Evolutionary conservation across 2,888 invertebrate genomes (phyloP), one percentile per base, ranked within the genome.

Genomic region (Sylvicola cinctus): DNA sequence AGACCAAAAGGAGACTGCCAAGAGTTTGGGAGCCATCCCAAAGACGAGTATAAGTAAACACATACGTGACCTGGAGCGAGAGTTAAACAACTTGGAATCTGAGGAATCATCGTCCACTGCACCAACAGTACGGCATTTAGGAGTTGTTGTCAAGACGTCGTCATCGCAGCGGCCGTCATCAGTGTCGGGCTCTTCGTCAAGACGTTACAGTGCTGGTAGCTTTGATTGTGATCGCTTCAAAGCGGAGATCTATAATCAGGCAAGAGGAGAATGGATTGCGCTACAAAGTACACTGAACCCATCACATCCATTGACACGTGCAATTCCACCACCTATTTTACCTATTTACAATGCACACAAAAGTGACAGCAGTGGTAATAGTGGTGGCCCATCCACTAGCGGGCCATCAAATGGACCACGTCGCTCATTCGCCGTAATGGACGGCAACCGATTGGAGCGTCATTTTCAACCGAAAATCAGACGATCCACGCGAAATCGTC

Each of bases 161-260:
- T 50, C 66, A 46, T 57, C n/a, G n/a, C n/a, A n/a, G n/a, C 20
- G 8, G 8, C 20, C 20, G 20, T 20, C 20, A 20, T 20, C 66
- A 42, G 69, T 69, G 23, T 68, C 69, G 8, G 63, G 68, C 36
- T 51, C 67, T 54, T 54, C 69, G 52, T 54, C 68, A 55, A 50
- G 61, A 58, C 58, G 70, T 61, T 46, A 67, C 56, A 58, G 68
- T 55, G 42, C 55, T 53, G 45, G 68, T 57, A 55, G 65, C 54
- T 51, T 60, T 56, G 38, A 62, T 61, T 41, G 20, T 2, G 28
- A 25, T 12, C 32, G 13, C 10, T 7, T 36, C 5, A 29, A 36
- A n/a, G 23, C 15, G 8, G 13, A 29, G 29, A 13, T 36, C 2
- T 16, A 32, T 14, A 32, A 29, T 17, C 20, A 32, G 28, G 32